These are phyloP conservation scores for Acanthococcus lagerstroemiae DNA, from an alignment of 2,888 invertebrate species.

Conservation along the genomic window DNA sequence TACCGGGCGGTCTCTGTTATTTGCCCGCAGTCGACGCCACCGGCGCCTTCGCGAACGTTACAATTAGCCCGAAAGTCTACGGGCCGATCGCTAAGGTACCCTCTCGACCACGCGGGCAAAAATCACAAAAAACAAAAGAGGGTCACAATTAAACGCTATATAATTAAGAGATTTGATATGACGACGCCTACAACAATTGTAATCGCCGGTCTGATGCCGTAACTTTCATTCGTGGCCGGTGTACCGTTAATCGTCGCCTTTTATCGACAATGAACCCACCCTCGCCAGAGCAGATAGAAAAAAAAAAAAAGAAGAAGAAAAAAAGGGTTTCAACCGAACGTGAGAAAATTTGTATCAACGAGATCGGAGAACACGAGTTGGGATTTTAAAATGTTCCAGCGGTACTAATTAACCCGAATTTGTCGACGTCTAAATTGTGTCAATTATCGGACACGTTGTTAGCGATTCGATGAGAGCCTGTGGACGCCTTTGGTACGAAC, in stretches of 20 bases:
- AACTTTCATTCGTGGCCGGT: background rate
- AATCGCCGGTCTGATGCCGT: too few relatives aligned
- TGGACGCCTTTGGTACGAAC: too few relatives aligned
- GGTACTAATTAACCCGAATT: too few relatives aligned
- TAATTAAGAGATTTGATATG: constrained; percentile 28
- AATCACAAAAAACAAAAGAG: background rate
- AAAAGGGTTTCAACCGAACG: background rate
- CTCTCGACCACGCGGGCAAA: background rate
- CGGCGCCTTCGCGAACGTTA: constrained; percentile 25
- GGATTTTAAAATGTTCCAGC: too few relatives aligned
- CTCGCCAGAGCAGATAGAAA: background rate
- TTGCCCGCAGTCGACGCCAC: constrained; percentile 15
- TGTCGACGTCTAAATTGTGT: too few relatives aligned
- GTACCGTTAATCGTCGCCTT: constrained; percentile 8
- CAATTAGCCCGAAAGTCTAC: constrained; percentile 14
- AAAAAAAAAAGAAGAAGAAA: background rate
- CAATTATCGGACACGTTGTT: too few relatives aligned
- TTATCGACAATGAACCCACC: constrained; percentile 1
- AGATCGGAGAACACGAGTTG: too few relatives aligned
- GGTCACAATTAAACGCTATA: constrained; percentile 28
- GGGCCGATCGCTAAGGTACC: background rate
- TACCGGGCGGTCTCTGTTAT: constrained; percentile 16
- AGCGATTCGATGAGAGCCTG: too few relatives aligned
- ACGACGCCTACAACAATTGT: constrained; percentile 26
- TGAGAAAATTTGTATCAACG: background rate